Evolutionary conservation across 2,113 vertebrate species (phyloP), one percentile per base, ranked within the genome.

Genomic region (Epinephelus lanceolatus): DNA sequence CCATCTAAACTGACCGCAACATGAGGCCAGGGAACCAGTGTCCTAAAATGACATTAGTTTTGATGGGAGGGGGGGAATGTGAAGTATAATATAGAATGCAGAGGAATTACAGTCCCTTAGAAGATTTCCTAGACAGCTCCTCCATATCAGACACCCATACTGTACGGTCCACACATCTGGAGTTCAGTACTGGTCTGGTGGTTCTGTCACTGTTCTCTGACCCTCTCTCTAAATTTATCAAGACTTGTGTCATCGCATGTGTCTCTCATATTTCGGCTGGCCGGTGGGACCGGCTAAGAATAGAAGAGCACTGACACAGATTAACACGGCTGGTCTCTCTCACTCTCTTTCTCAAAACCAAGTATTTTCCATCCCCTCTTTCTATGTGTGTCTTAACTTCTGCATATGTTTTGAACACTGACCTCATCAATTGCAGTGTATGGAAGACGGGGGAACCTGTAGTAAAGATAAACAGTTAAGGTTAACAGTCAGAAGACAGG

Each of bases 191-290:
- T 55, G 53, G 66, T 65, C 51, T 61, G 27, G 37, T 55, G 65
- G 27, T 76, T 83, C 70, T 80, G 76, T 81, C 81, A 42, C 72
- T 71, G 62, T 88, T 88, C 74, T 51, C 57, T 84, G 81, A 78
- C 77, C 81, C 70, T 14, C 45, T 79, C 77, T 89, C 91, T 94
- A 94, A 91, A 92, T 84, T 91, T 93, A 92, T 65, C 86, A 63
- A 74, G 57, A 47, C 79, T 68, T 70, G 79, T 65, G 79, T 79
- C 75, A 62, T 83, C 85, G 85, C 61, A 69, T 85, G 86, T 78
- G 68, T 90, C 74, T 92, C 91, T 94, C 92, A 89, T 88, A 88
- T 94, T 94, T 94, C 93, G 89, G 84, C 76, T 10, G 67, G 83
- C 88, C 52, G n/a, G 52, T 63, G 85, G 87, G 84, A 81, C 84